A percentile compares a stretch with the other conserved stretches of the same genome.
Conservation (phyloP, 2,888 invertebrate genomes). For the Lepidochrysops patricia region DNA sequence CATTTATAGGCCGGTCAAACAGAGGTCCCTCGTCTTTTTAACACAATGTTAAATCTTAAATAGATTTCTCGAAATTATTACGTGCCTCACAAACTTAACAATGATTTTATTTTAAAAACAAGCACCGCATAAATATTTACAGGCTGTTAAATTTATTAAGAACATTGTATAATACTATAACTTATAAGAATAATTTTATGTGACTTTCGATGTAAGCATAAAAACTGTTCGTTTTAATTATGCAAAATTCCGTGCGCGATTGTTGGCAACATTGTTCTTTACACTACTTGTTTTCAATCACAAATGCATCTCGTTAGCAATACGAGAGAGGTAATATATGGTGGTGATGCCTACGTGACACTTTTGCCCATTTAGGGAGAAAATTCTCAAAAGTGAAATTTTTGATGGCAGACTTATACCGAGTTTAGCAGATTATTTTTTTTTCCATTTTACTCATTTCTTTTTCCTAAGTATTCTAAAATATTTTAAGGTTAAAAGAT, state of each 20-base stretch:
- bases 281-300: constrained; percentile 21
- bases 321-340: background rate
- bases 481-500: too few relatives aligned
- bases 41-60: background rate
- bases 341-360: background rate
- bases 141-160: constrained; percentile 39
- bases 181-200: constrained; percentile 17
- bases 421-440: background rate
- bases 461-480: too few relatives aligned
- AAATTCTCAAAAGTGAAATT: background rate
- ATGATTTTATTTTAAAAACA: background rate
- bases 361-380: background rate
- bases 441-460: too few relatives aligned
- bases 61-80: background rate
- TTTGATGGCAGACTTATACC: background rate
- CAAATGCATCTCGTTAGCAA: background rate
- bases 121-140: background rate
- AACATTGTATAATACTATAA: constrained; percentile 47
- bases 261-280: constrained; percentile 44
- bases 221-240: constrained; percentile 63
- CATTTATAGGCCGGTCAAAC: too few relatives aligned
- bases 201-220: constrained; percentile 48
- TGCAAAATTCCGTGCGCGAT: constrained; percentile 61
- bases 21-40: background rate
- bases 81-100: background rate